Conservation (phyloP, 2,888 invertebrate genomes). For the Caenorhabditis drosophilae region DNA sequence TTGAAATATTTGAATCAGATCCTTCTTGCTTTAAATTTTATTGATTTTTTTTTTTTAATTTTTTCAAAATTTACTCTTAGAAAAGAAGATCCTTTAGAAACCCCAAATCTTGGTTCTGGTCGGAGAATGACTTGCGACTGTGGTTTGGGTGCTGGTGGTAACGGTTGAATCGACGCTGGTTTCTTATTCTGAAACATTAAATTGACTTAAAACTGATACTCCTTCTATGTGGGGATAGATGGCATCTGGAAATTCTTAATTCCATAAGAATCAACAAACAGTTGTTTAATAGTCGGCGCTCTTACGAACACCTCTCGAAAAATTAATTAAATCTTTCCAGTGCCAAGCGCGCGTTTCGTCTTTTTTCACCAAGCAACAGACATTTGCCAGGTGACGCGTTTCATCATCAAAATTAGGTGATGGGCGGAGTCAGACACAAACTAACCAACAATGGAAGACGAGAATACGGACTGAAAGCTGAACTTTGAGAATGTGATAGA, state of each 20-base stretch:
- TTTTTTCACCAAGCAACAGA: too few species aligned
- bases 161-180: slow-evolving; percentile 13
- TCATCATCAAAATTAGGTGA: background rate
- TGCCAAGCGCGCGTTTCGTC: too few species aligned
- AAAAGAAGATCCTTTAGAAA: background rate
- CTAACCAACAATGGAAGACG: background rate
- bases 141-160: background rate
- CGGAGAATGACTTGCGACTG: slow-evolving; percentile 36
- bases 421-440: too few species aligned
- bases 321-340: background rate
- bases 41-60: background rate
- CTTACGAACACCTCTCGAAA: background rate
- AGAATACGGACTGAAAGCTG: slow-evolving; percentile 2
- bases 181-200: too few species aligned
- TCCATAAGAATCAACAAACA: too few species aligned
- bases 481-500: background rate
- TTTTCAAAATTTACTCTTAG: background rate
- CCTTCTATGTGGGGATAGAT: too few species aligned
- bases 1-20: slow-evolving; percentile 48
- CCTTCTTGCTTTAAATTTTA: slow-evolving; percentile 26
- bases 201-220: too few species aligned
- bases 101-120: slow-evolving; percentile 16
- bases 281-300: background rate
- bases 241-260: too few species aligned
- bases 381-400: too few species aligned